Evolutionary conservation across 2,797 vertebrate genomes (phyloP).

Genomic region (Propithecus deckenii): DNA sequence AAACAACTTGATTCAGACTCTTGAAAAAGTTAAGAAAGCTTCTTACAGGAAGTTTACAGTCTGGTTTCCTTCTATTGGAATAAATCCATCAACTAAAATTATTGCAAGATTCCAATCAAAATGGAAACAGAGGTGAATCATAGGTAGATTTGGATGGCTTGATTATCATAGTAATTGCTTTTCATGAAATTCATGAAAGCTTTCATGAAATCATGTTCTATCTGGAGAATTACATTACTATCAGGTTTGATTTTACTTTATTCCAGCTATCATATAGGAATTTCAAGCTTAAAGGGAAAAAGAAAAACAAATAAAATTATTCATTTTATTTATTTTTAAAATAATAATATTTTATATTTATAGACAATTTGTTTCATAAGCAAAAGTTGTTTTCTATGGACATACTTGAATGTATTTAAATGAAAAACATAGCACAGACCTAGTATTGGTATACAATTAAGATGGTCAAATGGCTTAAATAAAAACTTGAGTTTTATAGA

Average conservation of each 20-base stretch:
- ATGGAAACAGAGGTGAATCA: slow-evolving; percentile 51
- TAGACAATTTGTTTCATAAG: background rate
- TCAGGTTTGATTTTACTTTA: slow-evolving; percentile 76
- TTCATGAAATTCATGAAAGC: too few species aligned
- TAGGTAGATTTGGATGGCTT: slow-evolving; percentile 49
- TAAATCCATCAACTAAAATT: slow-evolving; percentile 53
- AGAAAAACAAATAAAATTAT: background rate
- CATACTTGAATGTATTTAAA: background rate
- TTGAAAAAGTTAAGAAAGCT: slow-evolving; percentile 40
- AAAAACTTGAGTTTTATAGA: slow-evolving; percentile 2
- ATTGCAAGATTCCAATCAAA: slow-evolving; percentile 50
- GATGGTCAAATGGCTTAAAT: background rate
- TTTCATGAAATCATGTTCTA: slow-evolving; percentile 65
- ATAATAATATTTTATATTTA: background rate
- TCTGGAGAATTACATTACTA: slow-evolving; percentile 72
- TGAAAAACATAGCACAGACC: background rate
- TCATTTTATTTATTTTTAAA: background rate
- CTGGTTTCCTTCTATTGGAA: background rate
- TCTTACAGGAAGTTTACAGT: slow-evolving; percentile 12
- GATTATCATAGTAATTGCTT: slow-evolving; percentile 62
- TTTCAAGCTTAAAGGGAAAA: background rate
- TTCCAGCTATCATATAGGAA: background rate
- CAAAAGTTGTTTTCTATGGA: background rate
- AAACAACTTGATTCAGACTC: background rate
- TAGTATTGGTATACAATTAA: background rate